Evolutionary conservation across 2,113 vertebrate genomes (phyloP), one percentile per base, ranked within the genome.

Genomic region (Chaetodon auriga): DNA sequence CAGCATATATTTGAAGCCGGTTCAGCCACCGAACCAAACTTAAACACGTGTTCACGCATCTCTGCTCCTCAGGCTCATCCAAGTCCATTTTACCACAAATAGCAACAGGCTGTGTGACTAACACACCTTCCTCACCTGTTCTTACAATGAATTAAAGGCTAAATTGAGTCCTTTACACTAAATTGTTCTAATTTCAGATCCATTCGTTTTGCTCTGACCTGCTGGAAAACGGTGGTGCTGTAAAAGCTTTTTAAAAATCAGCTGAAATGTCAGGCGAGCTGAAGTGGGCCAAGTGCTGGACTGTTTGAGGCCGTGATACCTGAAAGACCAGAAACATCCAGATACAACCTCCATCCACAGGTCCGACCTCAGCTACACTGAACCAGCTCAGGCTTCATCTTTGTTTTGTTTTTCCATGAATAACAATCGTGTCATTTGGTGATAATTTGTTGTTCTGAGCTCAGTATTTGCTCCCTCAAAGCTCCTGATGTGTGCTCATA

Each of bases 141-240:
- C 68, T 63, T 23, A 66, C 43, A 51, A 23, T 23, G 8, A 46
- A 68, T 23, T 21, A 55, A 69, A 10, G 21, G 58, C 54, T 14
- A 60, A 81, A 9, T 36, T 68, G 58, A 35, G 62, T 38, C 38
- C 18, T 77, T 87, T 65, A 72, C 4, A 14, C 35, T 14, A 83
- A 85, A 85, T 62, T 73, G 7, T 54, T 75, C 43, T 48, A 0
- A 79, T 86, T 77, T 76, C 75, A 54, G 6, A 64, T 74, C 38
- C n/a, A 60, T 58, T 68, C 6, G 11, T 62, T 69, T 49, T 15
- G 3, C 46, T 3, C 6, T 38, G 46, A 68, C 66, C 62, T 57
- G 58, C 25, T 53, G 64, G 53, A 30, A 66, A 75, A 75, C 63
- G 1, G 75, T 9, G 1, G 41, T 7, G 63, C 15, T 21, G 38